Evolutionary conservation across 2,113 vertebrate species (phyloP).

Genomic region (rat (Rattus norvegicus)): DNA sequence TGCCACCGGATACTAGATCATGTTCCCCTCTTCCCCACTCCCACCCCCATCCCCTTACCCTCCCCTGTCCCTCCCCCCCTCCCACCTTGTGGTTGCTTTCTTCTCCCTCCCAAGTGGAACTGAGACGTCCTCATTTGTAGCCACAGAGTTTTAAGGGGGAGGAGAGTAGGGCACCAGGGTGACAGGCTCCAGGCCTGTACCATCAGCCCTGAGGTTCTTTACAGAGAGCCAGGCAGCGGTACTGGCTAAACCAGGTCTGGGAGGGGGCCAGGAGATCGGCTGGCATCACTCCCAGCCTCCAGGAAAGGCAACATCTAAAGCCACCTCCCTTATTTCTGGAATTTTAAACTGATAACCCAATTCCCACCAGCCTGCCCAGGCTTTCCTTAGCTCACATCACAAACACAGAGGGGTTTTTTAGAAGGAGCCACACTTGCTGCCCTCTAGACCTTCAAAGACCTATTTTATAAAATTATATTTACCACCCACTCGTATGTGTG

Average conservation of each 20-base stretch:
- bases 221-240: slow-evolving; percentile 15
- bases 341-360: slow-evolving; percentile 74
- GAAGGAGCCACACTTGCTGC: neutral
- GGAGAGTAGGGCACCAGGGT: neutral
- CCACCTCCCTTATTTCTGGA: slow-evolving; percentile 71
- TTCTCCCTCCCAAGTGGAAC: too few species aligned
- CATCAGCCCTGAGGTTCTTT: neutral
- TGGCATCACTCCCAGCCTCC: slow-evolving; percentile 63
- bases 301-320: slow-evolving; percentile 65
- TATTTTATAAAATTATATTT: neutral
- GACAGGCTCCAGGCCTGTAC: neutral
- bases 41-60: too few species aligned
- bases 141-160: neutral
- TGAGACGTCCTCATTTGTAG: too few species aligned
- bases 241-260: neutral
- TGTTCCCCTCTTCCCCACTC: too few species aligned
- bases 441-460: neutral
- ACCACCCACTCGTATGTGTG: too few species aligned
- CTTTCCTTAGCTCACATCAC: slow-evolving; percentile 28
- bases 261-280: slow-evolving; percentile 50
- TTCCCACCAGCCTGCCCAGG: slow-evolving; percentile 66
- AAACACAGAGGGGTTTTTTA: neutral
- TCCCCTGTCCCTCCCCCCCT: too few species aligned
- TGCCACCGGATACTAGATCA: too few species aligned
- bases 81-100: too few species aligned